These are phyloP conservation scores for Amphipyra tragopoginis DNA, from an alignment of 2,888 invertebrate genomes.

Conservation along the genomic window DNA sequence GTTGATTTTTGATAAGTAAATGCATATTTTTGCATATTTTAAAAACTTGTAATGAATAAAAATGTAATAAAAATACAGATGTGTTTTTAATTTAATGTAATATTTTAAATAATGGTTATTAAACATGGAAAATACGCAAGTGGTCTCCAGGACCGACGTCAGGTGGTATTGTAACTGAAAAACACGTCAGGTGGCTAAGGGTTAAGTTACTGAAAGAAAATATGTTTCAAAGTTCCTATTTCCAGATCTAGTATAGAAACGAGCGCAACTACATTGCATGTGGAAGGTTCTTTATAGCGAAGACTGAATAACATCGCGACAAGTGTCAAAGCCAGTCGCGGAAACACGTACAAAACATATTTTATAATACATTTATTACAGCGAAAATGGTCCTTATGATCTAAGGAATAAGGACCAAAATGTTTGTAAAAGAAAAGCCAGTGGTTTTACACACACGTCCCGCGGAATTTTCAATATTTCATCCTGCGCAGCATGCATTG, in stretches of 20 bases:
- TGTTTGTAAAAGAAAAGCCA: slow-evolving; percentile 31
- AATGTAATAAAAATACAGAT: no score
- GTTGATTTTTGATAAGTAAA: no score
- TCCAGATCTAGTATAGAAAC: neutral
- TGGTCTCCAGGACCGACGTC: no score
- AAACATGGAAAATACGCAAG: no score
- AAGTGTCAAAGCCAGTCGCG: slow-evolving; percentile 75
- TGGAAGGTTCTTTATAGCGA: slow-evolving; percentile 47
- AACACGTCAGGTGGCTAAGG: no score
- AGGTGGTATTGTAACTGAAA: no score
- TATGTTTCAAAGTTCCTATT: neutral
- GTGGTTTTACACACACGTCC: slow-evolving; percentile 63
- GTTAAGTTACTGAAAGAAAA: neutral
- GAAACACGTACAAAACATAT: slow-evolving; percentile 60
- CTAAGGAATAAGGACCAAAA: slow-evolving; percentile 20
- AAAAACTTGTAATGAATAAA: no score
- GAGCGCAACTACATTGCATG: slow-evolving; percentile 18
- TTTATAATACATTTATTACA: slow-evolving; percentile 6
- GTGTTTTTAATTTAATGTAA: no score
- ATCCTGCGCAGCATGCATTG: slow-evolving; percentile 70
- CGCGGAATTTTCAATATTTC: slow-evolving; percentile 78
- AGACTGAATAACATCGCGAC: slow-evolving; percentile 73
- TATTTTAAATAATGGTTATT: no score
- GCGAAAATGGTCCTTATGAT: slow-evolving; percentile 53
- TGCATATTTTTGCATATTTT: no score